Evolutionary conservation across 2,888 invertebrate genomes (phyloP).

Genomic region (Machimus atricapillus): DNA sequence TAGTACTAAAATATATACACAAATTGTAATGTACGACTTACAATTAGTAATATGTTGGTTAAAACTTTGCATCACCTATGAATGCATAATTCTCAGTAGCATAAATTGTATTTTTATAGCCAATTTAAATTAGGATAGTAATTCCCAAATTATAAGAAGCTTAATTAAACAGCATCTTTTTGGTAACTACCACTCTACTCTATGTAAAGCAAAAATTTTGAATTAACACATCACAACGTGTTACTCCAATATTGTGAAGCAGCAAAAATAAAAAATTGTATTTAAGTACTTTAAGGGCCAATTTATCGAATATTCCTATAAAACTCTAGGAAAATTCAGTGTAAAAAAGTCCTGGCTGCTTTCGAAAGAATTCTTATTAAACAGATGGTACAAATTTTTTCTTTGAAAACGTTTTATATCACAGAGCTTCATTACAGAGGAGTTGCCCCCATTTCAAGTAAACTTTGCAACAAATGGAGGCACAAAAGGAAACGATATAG

Average conservation of each 20-base stretch:
- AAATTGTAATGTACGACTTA: background rate
- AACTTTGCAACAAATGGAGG: background rate
- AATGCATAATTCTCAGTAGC: background rate
- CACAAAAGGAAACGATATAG: background rate
- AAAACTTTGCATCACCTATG: background rate
- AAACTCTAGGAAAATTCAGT: background rate
- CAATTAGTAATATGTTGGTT: background rate
- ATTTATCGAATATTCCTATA: background rate
- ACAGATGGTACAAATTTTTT: background rate
- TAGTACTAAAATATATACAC: background rate
- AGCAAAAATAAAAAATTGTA: too few species aligned
- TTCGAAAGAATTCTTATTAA: background rate
- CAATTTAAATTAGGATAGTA: too few species aligned
- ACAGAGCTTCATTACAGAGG: background rate
- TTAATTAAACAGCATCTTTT: too few species aligned
- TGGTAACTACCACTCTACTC: too few species aligned
- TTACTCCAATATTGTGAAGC: background rate
- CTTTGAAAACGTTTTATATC: background rate
- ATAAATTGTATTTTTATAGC: too few species aligned
- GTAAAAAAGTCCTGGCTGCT: background rate
- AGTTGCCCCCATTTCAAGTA: background rate
- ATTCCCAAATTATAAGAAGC: too few species aligned
- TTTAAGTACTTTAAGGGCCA: background rate
- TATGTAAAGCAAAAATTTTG: background rate
- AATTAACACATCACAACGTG: background rate